These are phyloP conservation scores for Synaphobranchus kaupii DNA, from an alignment of 2,797 vertebrate species.

Conservation along the genomic window DNA sequence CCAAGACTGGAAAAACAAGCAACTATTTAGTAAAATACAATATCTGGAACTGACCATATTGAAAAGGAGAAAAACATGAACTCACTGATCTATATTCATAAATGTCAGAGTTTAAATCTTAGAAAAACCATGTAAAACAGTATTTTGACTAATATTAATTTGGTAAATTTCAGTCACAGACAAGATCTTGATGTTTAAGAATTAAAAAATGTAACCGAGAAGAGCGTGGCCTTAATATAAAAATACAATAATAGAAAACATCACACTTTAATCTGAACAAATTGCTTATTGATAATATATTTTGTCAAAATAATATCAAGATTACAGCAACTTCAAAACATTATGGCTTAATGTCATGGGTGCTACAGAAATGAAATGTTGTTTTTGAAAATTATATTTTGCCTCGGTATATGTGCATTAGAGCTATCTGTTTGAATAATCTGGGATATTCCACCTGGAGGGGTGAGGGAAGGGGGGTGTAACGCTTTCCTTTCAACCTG, in stretches of 20 bases:
- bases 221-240: background rate
- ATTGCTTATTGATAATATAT: background rate
- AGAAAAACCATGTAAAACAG: background rate
- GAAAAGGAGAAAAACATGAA: background rate
- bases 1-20: slow-evolving; percentile 15
- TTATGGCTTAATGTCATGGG: background rate
- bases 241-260: background rate
- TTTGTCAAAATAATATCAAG: background rate
- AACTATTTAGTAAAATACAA: background rate
- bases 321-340: background rate
- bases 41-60: background rate
- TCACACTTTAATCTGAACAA: background rate
- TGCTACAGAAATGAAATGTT: background rate
- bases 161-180: background rate
- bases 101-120: background rate
- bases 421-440: slow-evolving; percentile 50
- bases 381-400: slow-evolving; percentile 3
- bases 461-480: slow-evolving; percentile 47
- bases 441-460: slow-evolving; percentile 70
- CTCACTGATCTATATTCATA: background rate
- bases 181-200: background rate
- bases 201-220: background rate
- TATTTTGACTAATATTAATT: background rate
- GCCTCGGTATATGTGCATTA: background rate
- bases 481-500: slow-evolving; percentile 51